phyloP scores from a whole-genome alignment of 1,140 invertebrate genomes.

The Paraescarpia echinospica region DNA sequence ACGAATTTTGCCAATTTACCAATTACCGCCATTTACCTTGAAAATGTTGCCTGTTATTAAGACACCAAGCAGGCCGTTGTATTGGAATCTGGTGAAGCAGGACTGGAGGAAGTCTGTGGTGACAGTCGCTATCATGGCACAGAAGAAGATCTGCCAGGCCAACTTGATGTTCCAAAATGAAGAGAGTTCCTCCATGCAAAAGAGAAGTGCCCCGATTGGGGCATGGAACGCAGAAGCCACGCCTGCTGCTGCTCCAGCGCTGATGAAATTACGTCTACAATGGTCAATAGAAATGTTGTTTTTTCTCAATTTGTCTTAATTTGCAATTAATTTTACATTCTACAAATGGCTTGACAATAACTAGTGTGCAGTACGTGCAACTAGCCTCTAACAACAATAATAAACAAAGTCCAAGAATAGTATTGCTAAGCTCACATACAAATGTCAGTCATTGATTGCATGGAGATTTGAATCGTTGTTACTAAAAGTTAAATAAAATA shows the following conservation, averaged over 20 bases:
- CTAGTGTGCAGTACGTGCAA: background rate
- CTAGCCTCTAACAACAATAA: background rate
- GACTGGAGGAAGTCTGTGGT: slow-evolving; percentile 60
- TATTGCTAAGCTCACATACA: too few species aligned
- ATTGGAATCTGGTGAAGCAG: slow-evolving; percentile 54
- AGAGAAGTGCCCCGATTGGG: slow-evolving; percentile 94
- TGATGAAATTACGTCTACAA: slow-evolving; percentile 97
- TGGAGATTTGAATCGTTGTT: slow-evolving; percentile 26
- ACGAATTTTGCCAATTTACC: too few species aligned
- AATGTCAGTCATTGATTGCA: too few species aligned
- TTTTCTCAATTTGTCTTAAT: background rate
- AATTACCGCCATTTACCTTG: too few species aligned
- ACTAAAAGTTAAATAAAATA: background rate
- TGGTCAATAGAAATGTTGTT: slow-evolving; percentile 47
- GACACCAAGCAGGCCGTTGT: slow-evolving; percentile 55
- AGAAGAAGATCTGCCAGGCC: slow-evolving; percentile 61
- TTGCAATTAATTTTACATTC: background rate
- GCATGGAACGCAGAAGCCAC: slow-evolving; percentile 94
- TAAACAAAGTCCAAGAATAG: too few species aligned
- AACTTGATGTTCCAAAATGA: slow-evolving; percentile 59
- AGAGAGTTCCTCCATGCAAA: slow-evolving; percentile 88
- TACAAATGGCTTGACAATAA: background rate
- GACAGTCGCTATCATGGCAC: slow-evolving; percentile 59
- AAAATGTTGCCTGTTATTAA: slow-evolving; percentile 44
- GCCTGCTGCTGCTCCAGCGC: slow-evolving; percentile 93